Base-by-base conservation (phyloP, 2,113 vertebrate genomes). In the Chaetura pelagica region DNA sequence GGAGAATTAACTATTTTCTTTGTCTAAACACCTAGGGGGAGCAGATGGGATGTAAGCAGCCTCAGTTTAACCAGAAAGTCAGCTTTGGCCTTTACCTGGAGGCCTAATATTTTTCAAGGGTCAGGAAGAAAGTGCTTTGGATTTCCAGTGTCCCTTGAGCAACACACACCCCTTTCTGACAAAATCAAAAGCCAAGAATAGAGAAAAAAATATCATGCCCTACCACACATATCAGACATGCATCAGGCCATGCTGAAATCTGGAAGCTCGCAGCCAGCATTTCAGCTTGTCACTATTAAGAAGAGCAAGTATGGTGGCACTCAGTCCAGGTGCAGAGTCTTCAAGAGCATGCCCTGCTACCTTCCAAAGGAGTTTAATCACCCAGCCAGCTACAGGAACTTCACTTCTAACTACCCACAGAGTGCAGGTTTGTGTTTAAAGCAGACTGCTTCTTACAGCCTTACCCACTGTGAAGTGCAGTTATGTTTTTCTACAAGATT, bases 401-500 rank as follows among this genome's bases (percentile, higher is more conserved):
- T 80, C 89, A 88, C 90, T 95, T 83, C 59, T 75, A 82, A 40
- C 90, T 87, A 83, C 61, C 87, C 86, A 92, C 57, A 44, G 78
- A 75, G 95, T 40, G 35, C 9, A 63, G 38, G 63, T 57, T 81
- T 91, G 61, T 90, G 94, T 93, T 96, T 93, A 96, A 97, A 97
- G 92, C 61, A 80, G 92, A 80, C 27, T 75, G 49, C 85, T 86
- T 95, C 95, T 92, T 91, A 93, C 72, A 95, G 86, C 46, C 44
- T 48, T 82, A 82, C 86, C 92, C 63, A 94, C 89, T 91, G 94
- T 90, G 91, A 94, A 97, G 67, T 84, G 71, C 72, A 90, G 93
- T 73, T 84, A 83, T 87, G 95, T 86, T 94, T 94, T 96, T 58
- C 88, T 86, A 69, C 72, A 87, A 96, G 87, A 97, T 91, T 96